Evolutionary conservation across 2,888 invertebrate genomes (phyloP), one percentile per base, ranked within the genome.

Genomic region (Heliothis peltigera): DNA sequence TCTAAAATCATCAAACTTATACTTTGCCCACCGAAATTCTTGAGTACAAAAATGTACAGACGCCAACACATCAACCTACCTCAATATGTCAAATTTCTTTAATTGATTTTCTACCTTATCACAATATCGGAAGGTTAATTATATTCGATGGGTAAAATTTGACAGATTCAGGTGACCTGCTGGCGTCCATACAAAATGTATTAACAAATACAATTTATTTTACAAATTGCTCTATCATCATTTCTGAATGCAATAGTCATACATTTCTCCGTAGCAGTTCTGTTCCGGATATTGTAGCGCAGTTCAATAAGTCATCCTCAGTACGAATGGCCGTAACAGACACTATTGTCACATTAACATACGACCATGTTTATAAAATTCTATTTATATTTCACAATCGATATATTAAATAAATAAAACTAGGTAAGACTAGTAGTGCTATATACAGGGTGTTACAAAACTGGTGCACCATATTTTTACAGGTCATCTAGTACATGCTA

Each of bases 301-400:
- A 51, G 49, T 75, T 64, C 76, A 64, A 70, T 63, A 64, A 46
- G 76, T 43, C 70, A 54, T 75, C 43, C 49, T 51, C 28, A 21
- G 71, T 54, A 58, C 28, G 42, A 47, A 59, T 66, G 58, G 66
- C 66, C 72, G 72, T 64, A 55, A 58, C 64, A 53, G 43, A 1
- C 44, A 39, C 35, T 53, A 64, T 44, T 59, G 35, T 64, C 39
- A 76, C 58, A 22, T 54, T 47, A 43, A 47, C 47, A 12, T 57
- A 55, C 52, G 48, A 48, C 42, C 47, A 44, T 35, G 22, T 62
- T 70, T 68, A 72, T 39, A 44, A 49, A 32, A 58, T 44, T 47
- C 54, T 70, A 71, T 75, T 70, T 62, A 75, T 63, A 70, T 64
- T 70, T 57, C 76, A 63, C 17, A 53, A 71, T 72, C 71, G 49